phyloP scores from a whole-genome alignment of 2,797 vertebrate genomes.

The Propithecus deckenii region DNA sequence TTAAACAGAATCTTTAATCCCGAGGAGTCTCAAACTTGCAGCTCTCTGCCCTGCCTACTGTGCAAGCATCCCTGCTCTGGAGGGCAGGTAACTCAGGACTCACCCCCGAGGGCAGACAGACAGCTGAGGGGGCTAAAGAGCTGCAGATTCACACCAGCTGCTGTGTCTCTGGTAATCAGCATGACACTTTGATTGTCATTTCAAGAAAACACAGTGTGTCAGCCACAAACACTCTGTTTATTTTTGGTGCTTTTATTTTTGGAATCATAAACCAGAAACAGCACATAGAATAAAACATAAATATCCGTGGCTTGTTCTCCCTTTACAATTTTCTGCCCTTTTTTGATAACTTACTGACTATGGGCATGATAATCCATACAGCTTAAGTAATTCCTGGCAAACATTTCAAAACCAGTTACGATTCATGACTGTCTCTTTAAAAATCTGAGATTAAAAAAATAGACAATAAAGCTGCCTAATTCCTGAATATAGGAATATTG shows the following conservation, averaged over 20 bases:
- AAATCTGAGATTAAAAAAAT: not conserved
- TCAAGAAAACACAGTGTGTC: constrained; percentile 1
- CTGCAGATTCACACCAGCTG: constrained; percentile 67
- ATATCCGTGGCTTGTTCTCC: constrained; percentile 2
- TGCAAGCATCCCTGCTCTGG: not conserved
- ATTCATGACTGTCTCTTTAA: not conserved
- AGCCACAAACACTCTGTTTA: constrained; percentile 12
- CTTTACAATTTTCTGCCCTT: not conserved
- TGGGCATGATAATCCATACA: not conserved
- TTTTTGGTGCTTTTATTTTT: constrained; percentile 67
- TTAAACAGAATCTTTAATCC: not conserved
- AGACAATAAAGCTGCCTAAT: not conserved
- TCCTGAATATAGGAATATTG: not conserved
- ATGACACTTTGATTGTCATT: constrained; percentile 69
- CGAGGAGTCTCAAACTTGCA: not conserved
- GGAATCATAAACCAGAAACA: constrained; percentile 49
- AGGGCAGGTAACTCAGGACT: not conserved
- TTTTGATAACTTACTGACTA: not conserved
- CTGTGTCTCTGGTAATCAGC: constrained; percentile 66
- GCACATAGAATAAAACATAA: constrained; percentile 47
- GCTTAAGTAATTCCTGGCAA: not conserved
- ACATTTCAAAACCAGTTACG: not conserved
- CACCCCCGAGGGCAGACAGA: not conserved
- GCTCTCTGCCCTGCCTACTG: fast-evolving
- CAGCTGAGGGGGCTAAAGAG: constrained; percentile 60